Base-by-base conservation (phyloP, 2,797 vertebrate species). In the Acropternis orthonyx region DNA sequence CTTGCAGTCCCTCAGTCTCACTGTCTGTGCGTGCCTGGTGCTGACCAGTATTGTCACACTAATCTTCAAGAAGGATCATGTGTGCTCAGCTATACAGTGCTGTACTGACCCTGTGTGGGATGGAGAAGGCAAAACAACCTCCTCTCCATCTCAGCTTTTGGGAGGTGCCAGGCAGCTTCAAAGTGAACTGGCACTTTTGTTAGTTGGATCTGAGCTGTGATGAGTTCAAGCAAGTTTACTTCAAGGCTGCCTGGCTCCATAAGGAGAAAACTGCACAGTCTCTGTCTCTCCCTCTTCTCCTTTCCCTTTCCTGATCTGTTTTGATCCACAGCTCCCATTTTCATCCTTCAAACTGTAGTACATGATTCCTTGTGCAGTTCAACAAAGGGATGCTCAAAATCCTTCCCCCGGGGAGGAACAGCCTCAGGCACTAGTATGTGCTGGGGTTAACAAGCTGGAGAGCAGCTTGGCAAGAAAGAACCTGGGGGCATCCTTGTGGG, bases 211-310 rank as follows among this genome's bases (percentile, higher is more conserved):
- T 76, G 75, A 74, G 37, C 36, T 86, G 44, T 54, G 68, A 71
- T 77, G 88, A 30, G 76, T 77, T 89, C 72, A 67, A 52, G 30
- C 9, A 78, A 73, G 76, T 92, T 91, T 81, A 75, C 91, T 92
- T 88, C 55, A 44, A 69, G 69, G 67, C 51, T 81, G 13, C 19
- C 41, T 72, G 58, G 9, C 63, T 88, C 73, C 65, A 1, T 66
- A 62, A 75, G n/a, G 58, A 86, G 43, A 72, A 88, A 84, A 68
- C 28, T 41, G 21, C 17, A 91, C 24, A 48, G 14, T n/a, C 41
- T 69, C 76, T 77, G 23, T 79, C 6, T 65, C 6, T 78, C 12
- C 4, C 7, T 19, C 15, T 62, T 89, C 15, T 73, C 10, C 3
- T 85, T 75, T 5, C 11, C 1, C 6, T 54, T 88, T 59, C 43